A percentile compares a stretch with the other conserved stretches of the same genome.
Evolutionary conservation across 2,113 vertebrate species (phyloP).

Genomic region (Ptyas mucosa): DNA sequence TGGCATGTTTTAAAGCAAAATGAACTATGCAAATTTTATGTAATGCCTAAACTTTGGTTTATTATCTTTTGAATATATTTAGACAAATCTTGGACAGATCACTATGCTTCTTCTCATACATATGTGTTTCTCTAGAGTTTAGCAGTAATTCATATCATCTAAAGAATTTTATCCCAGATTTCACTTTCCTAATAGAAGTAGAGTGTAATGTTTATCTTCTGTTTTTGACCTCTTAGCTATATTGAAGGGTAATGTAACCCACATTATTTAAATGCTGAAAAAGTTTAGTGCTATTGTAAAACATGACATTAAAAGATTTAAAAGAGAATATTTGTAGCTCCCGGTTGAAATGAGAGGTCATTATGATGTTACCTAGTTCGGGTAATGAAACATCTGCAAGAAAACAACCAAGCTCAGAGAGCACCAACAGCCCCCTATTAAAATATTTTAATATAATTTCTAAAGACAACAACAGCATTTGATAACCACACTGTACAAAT

Average conservation of each 20-base stretch:
- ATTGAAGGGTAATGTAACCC: neutral
- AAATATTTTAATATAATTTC: neutral
- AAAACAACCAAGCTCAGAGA: neutral
- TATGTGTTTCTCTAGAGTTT: neutral
- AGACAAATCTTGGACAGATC: neutral
- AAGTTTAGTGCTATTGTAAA: neutral
- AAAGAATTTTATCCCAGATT: neutral
- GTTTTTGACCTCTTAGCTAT: neutral
- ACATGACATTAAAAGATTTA: neutral
- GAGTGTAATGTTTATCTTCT: neutral
- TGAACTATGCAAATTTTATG: neutral
- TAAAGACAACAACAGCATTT: neutral
- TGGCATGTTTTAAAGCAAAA: constrained; percentile 33
- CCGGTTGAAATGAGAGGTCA: neutral
- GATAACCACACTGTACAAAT: neutral
- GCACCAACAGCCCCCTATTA: neutral
- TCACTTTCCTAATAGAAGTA: neutral
- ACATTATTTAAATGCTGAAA: neutral
- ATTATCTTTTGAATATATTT: neutral
- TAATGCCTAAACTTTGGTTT: neutral
- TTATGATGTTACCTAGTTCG: neutral
- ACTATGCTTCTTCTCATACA: neutral
- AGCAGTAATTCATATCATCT: neutral
- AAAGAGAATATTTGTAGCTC: neutral
- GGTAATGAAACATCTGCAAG: neutral